phyloP scores from a whole-genome alignment of 1,140 invertebrate species.

The Wasmannia auropunctata region DNA sequence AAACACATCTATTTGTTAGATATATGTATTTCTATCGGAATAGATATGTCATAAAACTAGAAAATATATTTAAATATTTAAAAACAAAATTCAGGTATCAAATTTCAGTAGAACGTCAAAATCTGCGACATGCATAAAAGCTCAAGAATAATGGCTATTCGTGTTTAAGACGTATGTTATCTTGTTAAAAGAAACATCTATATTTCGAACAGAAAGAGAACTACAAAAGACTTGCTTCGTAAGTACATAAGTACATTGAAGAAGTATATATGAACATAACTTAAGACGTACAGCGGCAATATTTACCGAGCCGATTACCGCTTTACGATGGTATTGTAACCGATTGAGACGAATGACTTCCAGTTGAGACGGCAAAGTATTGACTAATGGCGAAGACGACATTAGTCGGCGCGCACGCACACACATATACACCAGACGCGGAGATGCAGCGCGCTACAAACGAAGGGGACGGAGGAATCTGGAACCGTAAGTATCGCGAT shows the following conservation, averaged over 20 bases:
- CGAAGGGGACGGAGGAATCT: neutral
- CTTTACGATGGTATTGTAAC: neutral
- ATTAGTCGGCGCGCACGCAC: no score
- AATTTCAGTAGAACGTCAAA: neutral
- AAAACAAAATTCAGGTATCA: neutral
- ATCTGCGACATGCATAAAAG: neutral
- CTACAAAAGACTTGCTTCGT: neutral
- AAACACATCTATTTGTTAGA: neutral
- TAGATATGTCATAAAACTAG: neutral
- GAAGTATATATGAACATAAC: neutral
- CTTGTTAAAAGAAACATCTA: neutral
- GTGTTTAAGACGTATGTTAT: no score
- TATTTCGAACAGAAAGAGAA: neutral
- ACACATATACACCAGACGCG: no score
- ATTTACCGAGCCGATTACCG: neutral
- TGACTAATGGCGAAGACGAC: constrained; percentile 1
- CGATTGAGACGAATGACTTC: neutral
- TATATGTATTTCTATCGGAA: neutral
- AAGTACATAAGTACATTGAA: neutral
- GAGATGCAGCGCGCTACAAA: neutral
- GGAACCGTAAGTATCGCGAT: constrained; percentile 32
- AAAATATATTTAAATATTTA: neutral
- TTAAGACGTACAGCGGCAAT: neutral
- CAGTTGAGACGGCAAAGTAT: neutral
- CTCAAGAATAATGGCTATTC: neutral